Base-by-base conservation (phyloP, 2,113 vertebrate genomes). In the Mastomys coucha region DNA sequence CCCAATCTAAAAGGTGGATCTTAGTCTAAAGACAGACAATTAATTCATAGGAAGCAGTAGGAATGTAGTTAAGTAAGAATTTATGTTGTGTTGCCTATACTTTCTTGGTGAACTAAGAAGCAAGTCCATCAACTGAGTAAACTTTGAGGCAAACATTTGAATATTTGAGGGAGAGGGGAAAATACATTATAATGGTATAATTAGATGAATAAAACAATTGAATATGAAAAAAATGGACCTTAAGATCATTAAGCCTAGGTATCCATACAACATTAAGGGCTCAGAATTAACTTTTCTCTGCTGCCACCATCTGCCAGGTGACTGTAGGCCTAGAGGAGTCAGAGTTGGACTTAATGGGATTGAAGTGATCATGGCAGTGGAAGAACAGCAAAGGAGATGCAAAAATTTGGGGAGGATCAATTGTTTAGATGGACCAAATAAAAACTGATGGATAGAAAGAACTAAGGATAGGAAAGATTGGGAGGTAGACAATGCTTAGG, bases 21-120 rank as follows among this genome's bases (percentile, higher is more conserved):
- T 92, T 90, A 49, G 56, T 88, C 77, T 78, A 63, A 88, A 70
- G 5, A 56, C 14, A 92, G 28, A 91, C 69, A 77, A 10, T 31
- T 81, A 12, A 86, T 78, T 7, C 72, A 17, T 82, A 87, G 22
- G 76, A 88, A 78, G 31, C 45, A 51, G 12, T 4, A 76, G 39
- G 20, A 88, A 73, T 11, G 69, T 53, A 4, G n/a, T 65, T 81
- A 67, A 65, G 12, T 11, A 10, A 45, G 67, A 16, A 69, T 12
- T 51, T 24, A 4, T 84, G 39, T 9, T 56, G n/a, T 14, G 22
- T 28, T 89, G 78, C 91, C 85, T 84, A 36, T 26, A 7, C 70
- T 91, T 90, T 93, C 53, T 95, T 19, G 73, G 17, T 67, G 45
- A 92, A 77, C 51, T n/a, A 85, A 70, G 22, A 88, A 81, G 33